A percentile compares a stretch with the other conserved stretches of the same genome.
Conservation (phyloP, 2,113 vertebrate genomes). For the Cricetomys ansorgei region DNA sequence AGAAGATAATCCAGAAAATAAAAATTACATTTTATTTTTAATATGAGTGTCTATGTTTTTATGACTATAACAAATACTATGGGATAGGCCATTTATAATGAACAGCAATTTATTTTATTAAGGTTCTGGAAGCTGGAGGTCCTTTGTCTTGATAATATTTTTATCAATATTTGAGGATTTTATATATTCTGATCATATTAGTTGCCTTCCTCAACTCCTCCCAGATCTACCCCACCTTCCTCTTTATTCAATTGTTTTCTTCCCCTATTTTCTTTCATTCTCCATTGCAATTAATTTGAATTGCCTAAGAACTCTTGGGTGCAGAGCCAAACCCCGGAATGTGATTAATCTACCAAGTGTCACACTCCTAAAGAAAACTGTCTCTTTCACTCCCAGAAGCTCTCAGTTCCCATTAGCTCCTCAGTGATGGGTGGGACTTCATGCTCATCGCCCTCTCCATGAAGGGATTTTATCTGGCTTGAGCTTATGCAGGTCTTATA, state of each 20-base stretch:
- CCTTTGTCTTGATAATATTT: not conserved
- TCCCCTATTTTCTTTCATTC: not conserved
- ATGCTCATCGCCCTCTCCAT: too few relatives aligned
- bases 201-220: not conserved
- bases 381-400: not conserved
- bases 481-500: not conserved
- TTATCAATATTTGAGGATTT: not conserved
- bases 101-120: not conserved
- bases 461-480: not conserved
- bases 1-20: conserved; percentile 4
- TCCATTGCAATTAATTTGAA: not conserved
- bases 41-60: not conserved
- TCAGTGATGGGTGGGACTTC: not conserved
- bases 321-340: not conserved
- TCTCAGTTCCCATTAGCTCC: not conserved
- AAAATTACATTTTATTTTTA: not conserved
- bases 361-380: not conserved
- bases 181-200: not conserved
- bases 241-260: not conserved
- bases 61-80: not conserved
- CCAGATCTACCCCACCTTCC: not conserved
- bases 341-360: not conserved
- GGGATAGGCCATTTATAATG: not conserved
- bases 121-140: not conserved
- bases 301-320: not conserved